Conservation (phyloP, 2,888 invertebrate genomes). For the Amphipoea lucens region DNA sequence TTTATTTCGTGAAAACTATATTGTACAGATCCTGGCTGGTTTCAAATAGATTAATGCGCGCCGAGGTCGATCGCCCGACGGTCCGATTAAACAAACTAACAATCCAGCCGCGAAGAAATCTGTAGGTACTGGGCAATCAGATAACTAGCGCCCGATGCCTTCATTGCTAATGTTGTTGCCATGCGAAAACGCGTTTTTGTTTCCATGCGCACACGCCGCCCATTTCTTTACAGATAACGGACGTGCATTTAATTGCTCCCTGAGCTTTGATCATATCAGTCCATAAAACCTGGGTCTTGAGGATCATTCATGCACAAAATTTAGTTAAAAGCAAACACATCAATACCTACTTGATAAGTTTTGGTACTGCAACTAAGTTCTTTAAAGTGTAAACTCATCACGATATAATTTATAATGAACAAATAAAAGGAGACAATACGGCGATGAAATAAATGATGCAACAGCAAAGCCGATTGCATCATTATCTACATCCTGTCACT, state of each 20-base stretch:
- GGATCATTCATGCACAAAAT: neutral
- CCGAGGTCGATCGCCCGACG: neutral
- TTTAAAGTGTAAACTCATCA: too few species aligned
- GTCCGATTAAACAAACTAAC: neutral
- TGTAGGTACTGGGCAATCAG: neutral
- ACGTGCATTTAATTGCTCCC: too few species aligned
- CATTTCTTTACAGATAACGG: too few species aligned
- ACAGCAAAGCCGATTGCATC: neutral
- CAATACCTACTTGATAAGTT: neutral
- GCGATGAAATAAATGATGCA: neutral
- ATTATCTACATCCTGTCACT: neutral
- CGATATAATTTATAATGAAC: neutral
- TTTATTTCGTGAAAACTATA: neutral
- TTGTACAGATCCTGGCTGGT: neutral
- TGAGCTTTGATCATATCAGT: neutral
- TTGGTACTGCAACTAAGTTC: neutral
- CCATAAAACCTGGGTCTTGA: neutral
- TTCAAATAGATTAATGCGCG: neutral
- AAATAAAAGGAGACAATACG: neutral
- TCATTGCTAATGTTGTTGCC: neutral
- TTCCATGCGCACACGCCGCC: too few species aligned
- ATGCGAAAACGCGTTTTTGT: neutral
- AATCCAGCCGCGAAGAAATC: neutral
- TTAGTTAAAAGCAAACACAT: neutral
- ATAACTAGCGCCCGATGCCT: neutral